phyloP scores from a whole-genome alignment of 2,113 vertebrate genomes.

The Pelobates fuscus region DNA sequence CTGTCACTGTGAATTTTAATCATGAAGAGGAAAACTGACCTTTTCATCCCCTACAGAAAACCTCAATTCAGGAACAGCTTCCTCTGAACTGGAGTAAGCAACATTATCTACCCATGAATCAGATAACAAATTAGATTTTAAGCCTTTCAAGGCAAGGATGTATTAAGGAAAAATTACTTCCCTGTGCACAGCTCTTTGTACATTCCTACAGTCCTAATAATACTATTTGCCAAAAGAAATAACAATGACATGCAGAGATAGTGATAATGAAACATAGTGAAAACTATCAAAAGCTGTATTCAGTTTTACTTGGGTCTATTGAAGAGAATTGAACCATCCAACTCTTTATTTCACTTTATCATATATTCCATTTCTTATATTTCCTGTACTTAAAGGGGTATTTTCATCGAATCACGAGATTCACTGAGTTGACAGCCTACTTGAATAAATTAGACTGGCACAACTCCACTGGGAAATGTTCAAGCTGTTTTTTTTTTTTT shows the following conservation, averaged over 20 bases:
- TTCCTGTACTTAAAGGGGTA: no score
- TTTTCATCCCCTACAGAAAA: conserved; percentile 13
- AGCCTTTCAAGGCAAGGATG: conserved; percentile 7
- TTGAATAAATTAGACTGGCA: no score
- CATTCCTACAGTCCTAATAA: conserved; percentile 9
- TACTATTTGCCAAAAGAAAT: neutral
- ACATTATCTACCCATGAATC: conserved; percentile 19
- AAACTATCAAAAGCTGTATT: no score
- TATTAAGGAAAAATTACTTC: conserved; percentile 22
- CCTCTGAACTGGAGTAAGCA: neutral
- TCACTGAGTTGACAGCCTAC: no score
- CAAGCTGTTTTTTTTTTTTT: no score
- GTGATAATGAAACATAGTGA: neutral
- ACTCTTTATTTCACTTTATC: no score
- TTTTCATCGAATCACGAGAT: no score
- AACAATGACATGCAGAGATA: neutral
- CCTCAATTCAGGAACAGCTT: conserved; percentile 5
- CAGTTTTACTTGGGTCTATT: no score
- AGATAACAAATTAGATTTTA: conserved; percentile 15
- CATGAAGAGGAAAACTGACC: conserved; percentile 38
- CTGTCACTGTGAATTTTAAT: conserved; percentile 50
- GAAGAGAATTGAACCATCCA: no score
- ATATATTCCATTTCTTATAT: no score
- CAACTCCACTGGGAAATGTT: no score
- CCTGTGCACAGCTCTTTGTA: neutral